Base-by-base conservation (phyloP, 2,888 invertebrate species). In the Notodonta dromedarius region DNA sequence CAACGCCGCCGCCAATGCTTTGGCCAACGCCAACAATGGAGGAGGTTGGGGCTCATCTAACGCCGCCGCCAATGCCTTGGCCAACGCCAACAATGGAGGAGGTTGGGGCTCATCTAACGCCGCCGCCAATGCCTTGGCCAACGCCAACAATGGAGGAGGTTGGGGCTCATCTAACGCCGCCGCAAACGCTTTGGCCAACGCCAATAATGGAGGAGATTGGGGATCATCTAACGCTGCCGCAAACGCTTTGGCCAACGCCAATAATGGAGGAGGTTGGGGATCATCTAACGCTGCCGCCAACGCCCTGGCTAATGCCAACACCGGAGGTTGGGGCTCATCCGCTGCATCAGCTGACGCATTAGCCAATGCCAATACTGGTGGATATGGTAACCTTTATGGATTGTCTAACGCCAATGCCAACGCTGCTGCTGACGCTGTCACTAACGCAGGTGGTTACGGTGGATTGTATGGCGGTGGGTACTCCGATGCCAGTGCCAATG, bases 301-400 rank as follows among this genome's bases (percentile, higher is more conserved):
- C 42, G 63, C 60, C 0, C 40, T 60, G 14, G 62, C 52, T 32
- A 35, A 52, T 11, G 12, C 52, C 32, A 32, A 52, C 52, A 32
- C 5, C 6, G 52, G 52, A 32, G 52, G 32, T 9, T 50, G 50
- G 50, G 50, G 50, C 9, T 52, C 52, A 32, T 11, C 32, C 56
- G 0, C 65, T 55, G 73, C 71, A 42, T 62, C 59, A 56, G 63
- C 66, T n/a, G 64, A 70, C 14, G 61, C 69, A 4, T 55, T 58
- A 44, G 64, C 61, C 0, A 61, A 63, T 14, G n/a, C 51, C 7
- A 46, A 57, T 51, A 63, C 35, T 48, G 63, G 32, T 52, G 63
- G 67, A 53, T 62, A 52, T 48, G 69, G 57, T 52, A 57, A 55
- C 35, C 32, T 62, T 42, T 66, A 51, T 16, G 69, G 68, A 46